phyloP scores from a whole-genome alignment of 2,797 vertebrate genomes.

The Acrossocheilus fasciatus region DNA sequence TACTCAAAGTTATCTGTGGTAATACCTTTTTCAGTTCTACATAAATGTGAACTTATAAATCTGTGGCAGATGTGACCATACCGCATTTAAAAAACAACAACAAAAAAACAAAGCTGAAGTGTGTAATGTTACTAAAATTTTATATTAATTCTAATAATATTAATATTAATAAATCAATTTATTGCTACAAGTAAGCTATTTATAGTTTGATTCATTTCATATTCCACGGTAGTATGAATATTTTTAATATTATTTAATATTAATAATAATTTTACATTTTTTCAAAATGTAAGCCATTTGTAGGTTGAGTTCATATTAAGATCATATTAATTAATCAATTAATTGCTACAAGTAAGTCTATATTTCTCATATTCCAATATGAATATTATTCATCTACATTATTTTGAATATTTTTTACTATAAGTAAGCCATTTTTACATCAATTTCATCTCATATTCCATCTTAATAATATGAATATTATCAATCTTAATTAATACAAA shows the following conservation, averaged over 20 bases:
- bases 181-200: background rate
- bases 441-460: background rate
- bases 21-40: constrained; percentile 33
- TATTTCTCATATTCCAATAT: background rate
- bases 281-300: background rate
- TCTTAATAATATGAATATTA: background rate
- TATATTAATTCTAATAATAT: background rate
- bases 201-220: background rate
- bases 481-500: background rate
- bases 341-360: background rate
- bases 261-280: background rate
- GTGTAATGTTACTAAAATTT: background rate
- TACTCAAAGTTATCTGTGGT: constrained; percentile 22
- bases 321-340: background rate
- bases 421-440: background rate
- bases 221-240: background rate
- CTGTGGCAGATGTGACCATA: background rate
- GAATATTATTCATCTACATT: background rate
- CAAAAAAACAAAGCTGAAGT: constrained; percentile 12
- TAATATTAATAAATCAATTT: background rate
- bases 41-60: background rate
- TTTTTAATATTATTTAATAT: background rate
- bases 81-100: background rate
- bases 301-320: background rate
- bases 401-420: background rate